A percentile compares a stretch with the other conserved stretches of the same genome.
Conservation (phyloP, 2,888 invertebrate species). For the Pseudococcus longispinus region DNA sequence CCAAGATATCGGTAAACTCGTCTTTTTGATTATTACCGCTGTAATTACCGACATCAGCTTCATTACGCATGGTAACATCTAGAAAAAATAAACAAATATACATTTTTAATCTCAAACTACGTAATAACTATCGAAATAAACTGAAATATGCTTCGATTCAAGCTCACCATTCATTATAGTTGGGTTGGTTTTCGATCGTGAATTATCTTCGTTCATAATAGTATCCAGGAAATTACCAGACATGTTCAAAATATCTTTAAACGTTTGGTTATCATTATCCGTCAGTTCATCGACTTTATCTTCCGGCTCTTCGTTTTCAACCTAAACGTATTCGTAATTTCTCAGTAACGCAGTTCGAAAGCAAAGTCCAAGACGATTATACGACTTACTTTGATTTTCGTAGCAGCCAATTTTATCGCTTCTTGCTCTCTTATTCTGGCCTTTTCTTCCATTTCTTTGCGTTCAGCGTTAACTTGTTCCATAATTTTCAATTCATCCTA, state of each 20-base stretch:
- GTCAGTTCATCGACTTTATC: conserved; percentile 61
- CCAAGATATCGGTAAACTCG: conserved; percentile 72
- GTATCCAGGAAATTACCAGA: conserved; percentile 72
- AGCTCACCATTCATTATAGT: conserved; percentile 58
- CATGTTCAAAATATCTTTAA: conserved; percentile 72
- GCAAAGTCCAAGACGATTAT: neutral
- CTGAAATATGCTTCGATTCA: neutral
- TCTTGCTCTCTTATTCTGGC: conserved; percentile 56
- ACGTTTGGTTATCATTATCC: conserved; percentile 69
- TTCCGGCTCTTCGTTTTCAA: conserved; percentile 61
- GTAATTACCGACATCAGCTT: conserved; percentile 48
- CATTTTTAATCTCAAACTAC: neutral
- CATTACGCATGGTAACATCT: conserved; percentile 25
- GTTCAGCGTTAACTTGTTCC: conserved; percentile 72
- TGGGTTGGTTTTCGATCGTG: conserved; percentile 60
- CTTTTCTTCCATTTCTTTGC: conserved; percentile 61
- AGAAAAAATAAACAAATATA: neutral
- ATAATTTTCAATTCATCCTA: conserved; percentile 77
- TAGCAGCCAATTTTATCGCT: conserved; percentile 57
- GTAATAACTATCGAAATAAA: neutral
- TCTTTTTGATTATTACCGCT: conserved; percentile 66
- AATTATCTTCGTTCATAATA: conserved; percentile 71
- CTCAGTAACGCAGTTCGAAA: neutral
- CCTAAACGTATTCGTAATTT: conserved; percentile 15
- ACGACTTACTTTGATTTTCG: neutral